Percentiles rank a stretch among this genome's conserved stretches.
Conservation (phyloP, 2,113 vertebrate genomes). For the Caloenas nicobarica region DNA sequence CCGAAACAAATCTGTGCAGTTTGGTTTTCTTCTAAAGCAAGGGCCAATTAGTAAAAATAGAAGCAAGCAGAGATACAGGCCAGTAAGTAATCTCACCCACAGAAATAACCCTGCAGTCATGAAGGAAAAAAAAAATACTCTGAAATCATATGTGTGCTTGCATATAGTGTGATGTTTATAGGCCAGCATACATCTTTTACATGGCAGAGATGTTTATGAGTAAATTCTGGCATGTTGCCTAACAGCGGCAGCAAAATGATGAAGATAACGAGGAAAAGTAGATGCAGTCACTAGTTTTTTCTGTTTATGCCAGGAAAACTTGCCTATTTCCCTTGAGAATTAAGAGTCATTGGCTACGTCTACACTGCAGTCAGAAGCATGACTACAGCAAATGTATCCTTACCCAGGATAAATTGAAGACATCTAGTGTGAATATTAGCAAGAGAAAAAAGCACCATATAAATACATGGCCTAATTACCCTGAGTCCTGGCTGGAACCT, state of each 20-base stretch:
- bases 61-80: not conserved
- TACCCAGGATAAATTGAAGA: not conserved
- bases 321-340: not conserved
- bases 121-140: not conserved
- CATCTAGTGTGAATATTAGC: not conserved
- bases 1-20: not conserved
- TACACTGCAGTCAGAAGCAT: not conserved
- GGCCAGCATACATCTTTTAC: not conserved
- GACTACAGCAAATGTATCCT: not conserved
- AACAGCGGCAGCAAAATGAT: constrained; percentile 10
- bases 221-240: not conserved
- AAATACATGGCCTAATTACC: not conserved
- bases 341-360: not conserved
- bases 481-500: not conserved
- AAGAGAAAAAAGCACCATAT: not conserved
- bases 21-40: not conserved
- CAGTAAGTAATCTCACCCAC: not conserved
- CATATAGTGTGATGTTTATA: not conserved
- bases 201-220: not conserved
- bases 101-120: not conserved
- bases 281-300: not conserved
- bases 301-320: not conserved
- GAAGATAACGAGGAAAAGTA: constrained; percentile 25
- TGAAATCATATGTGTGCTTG: not conserved
- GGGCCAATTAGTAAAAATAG: not conserved